Base-by-base conservation (phyloP, 1,140 invertebrate genomes). In the Sinonovacula constricta region DNA sequence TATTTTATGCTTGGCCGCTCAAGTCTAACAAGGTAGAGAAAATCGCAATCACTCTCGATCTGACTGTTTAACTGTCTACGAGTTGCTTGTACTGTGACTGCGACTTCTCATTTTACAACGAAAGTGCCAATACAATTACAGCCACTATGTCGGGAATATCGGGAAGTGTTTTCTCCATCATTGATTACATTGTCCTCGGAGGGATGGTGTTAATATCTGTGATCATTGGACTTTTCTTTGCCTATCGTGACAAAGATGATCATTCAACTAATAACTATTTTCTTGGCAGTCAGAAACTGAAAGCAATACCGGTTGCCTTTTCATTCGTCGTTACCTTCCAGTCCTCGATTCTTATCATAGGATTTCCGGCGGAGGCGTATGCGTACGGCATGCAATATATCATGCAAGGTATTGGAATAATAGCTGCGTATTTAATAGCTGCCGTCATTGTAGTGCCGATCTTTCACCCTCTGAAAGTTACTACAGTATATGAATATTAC, bases 401-500 rank as follows among this genome's bases (percentile, higher is more conserved):
- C 7, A 59, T 79, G 45, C 53, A 39, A 26, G 60, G 49, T 22
- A 28, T 82, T 51, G 75, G 75, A 4, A 65, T 82, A 5, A 62
- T 70, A 14, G 22, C 60, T 12, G 70, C 68, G 0, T 79, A 65
- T 26, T 33, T 74, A 31, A 22, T 78, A 10, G 49, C 57, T 15
- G 69, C 80, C 0, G n/a, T 66, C 10, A 74, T 82, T 34, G 60
- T 78, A 4, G 76, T 82, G 10, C 80, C 80, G 10, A 39, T 82
- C 22, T 51, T 82, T 31, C 60, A 82, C 28, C 80, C 80, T 4
- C 36, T 82, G n/a, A n/a, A n/a, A n/a, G n/a, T n/a, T n/a, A n/a
- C n/a, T n/a, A n/a, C n/a, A n/a, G n/a, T n/a, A n/a, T n/a, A n/a
- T n/a, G n/a, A n/a, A n/a, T n/a, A n/a, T n/a, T n/a, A n/a, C n/a